These are phyloP conservation scores for Chaetodon trifascialis DNA, from an alignment of 2,113 vertebrate genomes.

Conservation along the genomic window DNA sequence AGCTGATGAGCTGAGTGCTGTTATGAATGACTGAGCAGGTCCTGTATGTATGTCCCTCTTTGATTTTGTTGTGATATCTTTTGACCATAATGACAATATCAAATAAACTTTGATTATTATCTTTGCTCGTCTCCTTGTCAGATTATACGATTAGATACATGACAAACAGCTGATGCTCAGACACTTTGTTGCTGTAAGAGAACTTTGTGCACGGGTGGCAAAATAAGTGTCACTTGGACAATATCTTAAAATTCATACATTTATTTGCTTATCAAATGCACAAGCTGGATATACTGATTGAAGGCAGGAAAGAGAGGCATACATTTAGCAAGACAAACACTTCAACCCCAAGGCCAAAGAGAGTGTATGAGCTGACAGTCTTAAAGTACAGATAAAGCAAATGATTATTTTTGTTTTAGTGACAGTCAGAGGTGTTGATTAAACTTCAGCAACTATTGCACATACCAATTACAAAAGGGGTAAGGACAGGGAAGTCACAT, in stretches of 20 bases:
- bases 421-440: slow-evolving; percentile 14
- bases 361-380: neutral
- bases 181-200: neutral
- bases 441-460: neutral
- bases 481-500: neutral
- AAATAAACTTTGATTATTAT: slow-evolving; percentile 79
- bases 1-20: slow-evolving; percentile 30
- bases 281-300: slow-evolving; percentile 44
- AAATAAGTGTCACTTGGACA: neutral
- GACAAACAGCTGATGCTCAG: neutral
- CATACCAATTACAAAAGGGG: neutral
- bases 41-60: slow-evolving; percentile 53
- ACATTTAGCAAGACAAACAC: slow-evolving; percentile 21
- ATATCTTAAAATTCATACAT: slow-evolving; percentile 21
- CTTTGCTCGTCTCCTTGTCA: slow-evolving; percentile 19
- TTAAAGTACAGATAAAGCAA: slow-evolving; percentile 5
- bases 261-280: slow-evolving; percentile 65
- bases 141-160: neutral
- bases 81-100: slow-evolving; percentile 69
- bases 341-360: neutral
- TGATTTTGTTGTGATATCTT: slow-evolving; percentile 73
- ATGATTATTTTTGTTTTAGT: neutral
- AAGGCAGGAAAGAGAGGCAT: slow-evolving; percentile 5
- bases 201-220: neutral
- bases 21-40: slow-evolving; percentile 46